phyloP scores from a whole-genome alignment of 2,113 vertebrate genomes.

The Pangasianodon hypophthalmus region DNA sequence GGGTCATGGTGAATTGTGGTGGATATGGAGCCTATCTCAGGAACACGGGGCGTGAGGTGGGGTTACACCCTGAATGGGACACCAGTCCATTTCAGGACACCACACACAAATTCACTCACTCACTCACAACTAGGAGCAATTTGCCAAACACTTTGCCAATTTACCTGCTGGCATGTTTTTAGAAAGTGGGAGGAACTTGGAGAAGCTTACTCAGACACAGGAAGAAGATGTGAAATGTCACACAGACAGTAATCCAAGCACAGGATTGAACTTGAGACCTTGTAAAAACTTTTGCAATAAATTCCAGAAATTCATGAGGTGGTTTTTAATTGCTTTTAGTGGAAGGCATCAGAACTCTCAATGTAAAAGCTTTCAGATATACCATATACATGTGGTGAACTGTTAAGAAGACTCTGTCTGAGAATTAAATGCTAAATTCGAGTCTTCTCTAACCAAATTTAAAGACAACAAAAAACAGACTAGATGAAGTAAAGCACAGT shows the following conservation, averaged over 20 bases:
- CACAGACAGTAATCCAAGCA: not conserved
- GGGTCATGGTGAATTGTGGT: not conserved
- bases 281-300: not conserved
- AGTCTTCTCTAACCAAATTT: not conserved
- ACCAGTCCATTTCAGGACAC: not conserved
- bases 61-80: not conserved
- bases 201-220: not conserved
- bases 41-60: not conserved
- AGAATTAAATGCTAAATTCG: not conserved
- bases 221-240: not conserved
- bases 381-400: not conserved
- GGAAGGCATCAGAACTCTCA: not conserved
- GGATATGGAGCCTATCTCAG: not conserved
- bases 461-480: not conserved
- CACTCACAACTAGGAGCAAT: not conserved
- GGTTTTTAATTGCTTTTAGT: not conserved
- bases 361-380: not conserved
- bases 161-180: not conserved
- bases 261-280: not conserved
- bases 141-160: not conserved
- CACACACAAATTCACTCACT: not conserved
- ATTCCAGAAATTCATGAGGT: not conserved
- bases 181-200: not conserved
- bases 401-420: not conserved
- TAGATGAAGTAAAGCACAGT: not conserved